Conservation (phyloP, 2,113 vertebrate species). For the Eolophus roseicapilla region DNA sequence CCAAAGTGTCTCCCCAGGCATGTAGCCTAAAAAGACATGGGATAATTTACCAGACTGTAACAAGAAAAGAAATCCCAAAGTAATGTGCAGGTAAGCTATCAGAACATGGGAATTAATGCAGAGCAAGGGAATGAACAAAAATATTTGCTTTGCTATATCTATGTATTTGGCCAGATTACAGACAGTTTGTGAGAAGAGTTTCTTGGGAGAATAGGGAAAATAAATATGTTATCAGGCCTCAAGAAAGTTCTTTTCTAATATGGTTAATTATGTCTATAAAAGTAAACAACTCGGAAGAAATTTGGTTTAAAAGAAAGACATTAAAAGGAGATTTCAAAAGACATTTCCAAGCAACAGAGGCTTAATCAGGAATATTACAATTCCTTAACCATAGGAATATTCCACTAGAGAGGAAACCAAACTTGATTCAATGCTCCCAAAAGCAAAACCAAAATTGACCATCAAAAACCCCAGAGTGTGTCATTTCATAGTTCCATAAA, state of each 20-base stretch:
- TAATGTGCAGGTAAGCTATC: neutral
- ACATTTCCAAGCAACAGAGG: neutral
- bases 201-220: neutral
- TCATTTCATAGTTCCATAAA: neutral
- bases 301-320: neutral
- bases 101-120: neutral
- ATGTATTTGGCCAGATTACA: neutral
- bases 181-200: neutral
- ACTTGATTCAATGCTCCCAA: accelerated
- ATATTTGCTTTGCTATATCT: neutral
- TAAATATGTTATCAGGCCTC: neutral
- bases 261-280: neutral
- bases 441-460: neutral
- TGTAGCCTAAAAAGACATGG: slow-evolving; percentile 80
- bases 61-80: neutral
- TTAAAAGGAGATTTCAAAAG: neutral
- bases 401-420: neutral
- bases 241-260: neutral
- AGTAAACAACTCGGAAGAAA: neutral
- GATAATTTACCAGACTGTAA: neutral
- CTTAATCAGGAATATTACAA: neutral
- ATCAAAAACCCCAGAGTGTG: neutral
- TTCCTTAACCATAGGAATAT: neutral
- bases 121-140: neutral
- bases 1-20: slow-evolving; percentile 90